Conservation (phyloP, 2,888 invertebrate species). For the Euplagia quadripunctaria region DNA sequence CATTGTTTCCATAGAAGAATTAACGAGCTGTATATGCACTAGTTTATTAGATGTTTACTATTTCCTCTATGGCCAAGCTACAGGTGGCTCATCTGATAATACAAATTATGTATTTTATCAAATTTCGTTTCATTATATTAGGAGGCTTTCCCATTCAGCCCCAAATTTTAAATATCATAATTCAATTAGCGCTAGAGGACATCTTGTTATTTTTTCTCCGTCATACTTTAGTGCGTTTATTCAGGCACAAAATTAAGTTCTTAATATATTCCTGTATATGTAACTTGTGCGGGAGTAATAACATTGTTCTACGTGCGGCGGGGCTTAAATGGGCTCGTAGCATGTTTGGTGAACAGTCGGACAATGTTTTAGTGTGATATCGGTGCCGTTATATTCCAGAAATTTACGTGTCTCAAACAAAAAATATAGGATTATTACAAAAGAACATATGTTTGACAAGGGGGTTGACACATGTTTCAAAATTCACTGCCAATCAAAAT, state of each 20-base stretch:
- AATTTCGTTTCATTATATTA: slow-evolving; percentile 36
- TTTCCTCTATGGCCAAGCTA: slow-evolving; percentile 44
- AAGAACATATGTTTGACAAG: neutral
- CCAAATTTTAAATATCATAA: slow-evolving; percentile 45
- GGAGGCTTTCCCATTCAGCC: slow-evolving; percentile 43
- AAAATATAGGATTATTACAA: neutral
- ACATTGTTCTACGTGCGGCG: slow-evolving; percentile 34
- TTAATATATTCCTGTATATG: slow-evolving; percentile 41
- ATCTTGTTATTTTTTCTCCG: slow-evolving; percentile 62
- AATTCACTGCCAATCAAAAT: slow-evolving; percentile 1
- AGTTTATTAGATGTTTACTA: slow-evolving; percentile 46
- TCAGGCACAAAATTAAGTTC: slow-evolving; percentile 63
- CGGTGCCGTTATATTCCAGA: neutral
- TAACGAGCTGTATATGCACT: slow-evolving; percentile 44
- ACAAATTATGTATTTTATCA: slow-evolving; percentile 45
- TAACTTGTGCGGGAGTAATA: slow-evolving; percentile 44
- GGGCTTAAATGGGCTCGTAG: slow-evolving; percentile 3
- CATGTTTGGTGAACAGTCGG: neutral
- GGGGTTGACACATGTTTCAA: neutral
- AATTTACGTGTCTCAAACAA: neutral
- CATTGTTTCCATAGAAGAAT: slow-evolving; percentile 44
- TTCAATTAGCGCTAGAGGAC: slow-evolving; percentile 63
- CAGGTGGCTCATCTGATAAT: slow-evolving; percentile 45
- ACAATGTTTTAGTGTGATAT: neutral
- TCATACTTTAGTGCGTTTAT: slow-evolving; percentile 60